phyloP scores from a whole-genome alignment of 1,140 invertebrate species.

The Pseudachorutes palmiensis region DNA sequence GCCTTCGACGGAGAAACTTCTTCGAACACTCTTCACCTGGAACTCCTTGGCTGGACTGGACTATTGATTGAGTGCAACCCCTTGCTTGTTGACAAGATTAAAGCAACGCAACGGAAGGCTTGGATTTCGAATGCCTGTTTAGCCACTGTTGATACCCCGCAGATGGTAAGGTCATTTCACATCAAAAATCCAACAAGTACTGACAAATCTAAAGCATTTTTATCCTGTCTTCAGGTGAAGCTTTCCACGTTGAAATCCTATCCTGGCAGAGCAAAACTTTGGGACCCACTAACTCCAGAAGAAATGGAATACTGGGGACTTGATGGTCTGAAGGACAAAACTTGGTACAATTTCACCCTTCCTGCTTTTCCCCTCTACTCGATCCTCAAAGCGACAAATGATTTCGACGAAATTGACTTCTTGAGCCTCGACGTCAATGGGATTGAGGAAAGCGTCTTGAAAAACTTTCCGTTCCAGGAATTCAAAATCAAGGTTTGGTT shows the following conservation, averaged over 20 bases:
- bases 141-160: too few relatives aligned
- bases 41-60: too few relatives aligned
- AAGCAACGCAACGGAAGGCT: too few relatives aligned
- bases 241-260: neutral
- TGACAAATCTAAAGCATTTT: too few relatives aligned
- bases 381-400: neutral
- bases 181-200: too few relatives aligned
- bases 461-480: neutral
- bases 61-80: too few relatives aligned
- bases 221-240: too few relatives aligned
- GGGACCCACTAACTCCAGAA: neutral
- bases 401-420: neutral
- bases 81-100: too few relatives aligned
- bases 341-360: neutral
- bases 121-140: too few relatives aligned
- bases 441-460: neutral
- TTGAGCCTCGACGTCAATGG: neutral
- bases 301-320: neutral
- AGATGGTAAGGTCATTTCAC: neutral
- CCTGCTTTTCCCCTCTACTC: neutral
- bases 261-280: neutral
- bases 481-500: neutral
- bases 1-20: too few relatives aligned
- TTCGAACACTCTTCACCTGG: too few relatives aligned
- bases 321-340: neutral